Base-by-base conservation (phyloP, 2,113 vertebrate species). In the Penelope pileata region DNA sequence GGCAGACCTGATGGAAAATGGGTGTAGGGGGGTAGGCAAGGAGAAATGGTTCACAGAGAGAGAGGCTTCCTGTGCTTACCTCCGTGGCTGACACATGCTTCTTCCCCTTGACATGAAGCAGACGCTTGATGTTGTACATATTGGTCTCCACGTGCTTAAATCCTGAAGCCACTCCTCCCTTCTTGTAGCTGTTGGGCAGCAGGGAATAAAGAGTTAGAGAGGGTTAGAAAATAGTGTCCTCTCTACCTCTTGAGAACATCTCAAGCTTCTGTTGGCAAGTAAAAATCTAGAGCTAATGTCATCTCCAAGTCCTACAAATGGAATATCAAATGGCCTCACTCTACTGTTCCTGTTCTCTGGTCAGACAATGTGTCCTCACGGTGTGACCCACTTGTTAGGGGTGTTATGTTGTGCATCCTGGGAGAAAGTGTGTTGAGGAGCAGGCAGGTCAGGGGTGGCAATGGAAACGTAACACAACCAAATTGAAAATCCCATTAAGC, bases 91-190 rank as follows among this genome's bases (percentile, higher is more conserved):
- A 97, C 86, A 99, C 97, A 1, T 98, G 97, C 81, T 99, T 99
- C 87, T 97, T 98, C 56, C 99, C 99, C 94, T 99, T 99, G 84
- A 99, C 96, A 0, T 98, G 99, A 90, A 99, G 98, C 78, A 99
- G 94, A 9, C 99, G 98, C 58, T 98, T 97, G 94, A 99, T 97
- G 83, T 98, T 98, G 96, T 99, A 99, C 94, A 97, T 89, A 24
- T 99, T 99, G n/a, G 98, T 98, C 93, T 99, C 98, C 51, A 99
- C 97, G 0, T 99, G 99, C 69, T 98, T 97, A 91, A 99, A 99
- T 34, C 99, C 99, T 3, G 99, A 99, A 32, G 98, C 98, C 75
- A 98, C 97, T 15, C 99, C 99, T 14, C 99, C 99, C 91, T 98
- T 99, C 97, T 99, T 99, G 96, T 99, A 99, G 94, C 99, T 99